Conservation (phyloP, 2,888 invertebrate genomes). For the Coecobrya sp. region DNA sequence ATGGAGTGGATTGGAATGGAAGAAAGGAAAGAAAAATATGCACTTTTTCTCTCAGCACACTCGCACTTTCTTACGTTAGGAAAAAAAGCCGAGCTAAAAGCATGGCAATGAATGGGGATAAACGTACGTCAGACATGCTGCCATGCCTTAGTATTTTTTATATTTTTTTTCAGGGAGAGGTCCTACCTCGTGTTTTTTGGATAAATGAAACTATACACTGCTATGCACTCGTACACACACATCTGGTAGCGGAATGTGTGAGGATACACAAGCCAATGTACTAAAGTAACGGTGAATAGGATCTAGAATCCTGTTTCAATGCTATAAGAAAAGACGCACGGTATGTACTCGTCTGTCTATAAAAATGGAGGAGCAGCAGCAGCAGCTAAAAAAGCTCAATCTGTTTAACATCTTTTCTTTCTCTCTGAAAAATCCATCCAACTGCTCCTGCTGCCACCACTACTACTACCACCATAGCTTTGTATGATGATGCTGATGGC, state of each 20-base stretch:
- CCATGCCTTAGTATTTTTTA: background rate
- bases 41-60: conserved; percentile 1
- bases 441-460: background rate
- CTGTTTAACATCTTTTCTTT: conserved; percentile 21
- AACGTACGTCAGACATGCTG: conserved; percentile 23
- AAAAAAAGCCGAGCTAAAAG: background rate
- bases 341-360: background rate
- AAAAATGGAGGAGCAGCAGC: background rate
- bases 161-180: conserved; percentile 17
- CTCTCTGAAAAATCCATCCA: background rate
- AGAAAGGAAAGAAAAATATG: background rate
- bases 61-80: background rate
- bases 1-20: background rate
- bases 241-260: background rate
- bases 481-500: background rate
- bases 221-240: background rate
- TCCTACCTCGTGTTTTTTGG: conserved; percentile 21
- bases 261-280: no score
- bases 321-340: background rate
- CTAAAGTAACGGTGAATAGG: background rate
- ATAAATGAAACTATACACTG: background rate
- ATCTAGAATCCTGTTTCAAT: background rate
- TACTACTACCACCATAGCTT: background rate
- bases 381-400: conserved; percentile 21
- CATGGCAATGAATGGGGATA: background rate